A percentile compares a stretch with the other conserved stretches of the same genome.
Evolutionary conservation across 2,888 invertebrate species (phyloP).

Genomic region (Azorinus chamasolen): DNA sequence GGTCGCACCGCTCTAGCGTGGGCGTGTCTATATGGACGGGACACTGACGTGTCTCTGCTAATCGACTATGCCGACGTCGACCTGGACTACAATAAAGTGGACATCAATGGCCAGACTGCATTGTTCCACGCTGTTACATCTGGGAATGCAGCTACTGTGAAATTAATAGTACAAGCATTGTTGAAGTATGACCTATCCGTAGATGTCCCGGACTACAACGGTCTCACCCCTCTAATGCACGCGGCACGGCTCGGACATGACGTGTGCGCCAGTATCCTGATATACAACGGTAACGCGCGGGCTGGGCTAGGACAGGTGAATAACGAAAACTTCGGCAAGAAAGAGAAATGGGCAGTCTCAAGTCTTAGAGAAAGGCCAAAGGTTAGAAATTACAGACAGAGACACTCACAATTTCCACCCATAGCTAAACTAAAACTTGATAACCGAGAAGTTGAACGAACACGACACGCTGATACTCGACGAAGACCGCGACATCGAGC

Average conservation of each 20-base stretch:
- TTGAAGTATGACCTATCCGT: conserved; percentile 61
- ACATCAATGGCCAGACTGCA: conserved; percentile 72
- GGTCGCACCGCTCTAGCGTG: conserved; percentile 70
- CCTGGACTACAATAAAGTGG: conserved; percentile 66
- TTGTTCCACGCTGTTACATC: conserved; percentile 70
- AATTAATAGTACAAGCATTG: conserved; percentile 64
- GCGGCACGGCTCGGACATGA: conserved; percentile 69
- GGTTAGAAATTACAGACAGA: conserved; percentile 35
- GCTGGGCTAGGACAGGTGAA: conserved; percentile 56
- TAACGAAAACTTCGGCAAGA: conserved; percentile 48
- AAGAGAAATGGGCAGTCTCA: conserved; percentile 66
- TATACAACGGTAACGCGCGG: conserved; percentile 67
- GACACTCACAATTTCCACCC: conserved; percentile 48
- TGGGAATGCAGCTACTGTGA: conserved; percentile 74
- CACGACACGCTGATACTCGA: too few relatives aligned
- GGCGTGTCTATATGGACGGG: conserved; percentile 71
- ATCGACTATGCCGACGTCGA: conserved; percentile 69
- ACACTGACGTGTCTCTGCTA: conserved; percentile 62
- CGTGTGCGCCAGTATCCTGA: conserved; percentile 70
- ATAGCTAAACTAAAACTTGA: conserved; percentile 22
- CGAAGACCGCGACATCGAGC: too few relatives aligned
- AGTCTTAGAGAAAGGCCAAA: conserved; percentile 55
- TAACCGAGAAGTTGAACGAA: too few relatives aligned
- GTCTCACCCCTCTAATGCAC: conserved; percentile 72
- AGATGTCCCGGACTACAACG: conserved; percentile 62